Conservation (phyloP, 2,113 vertebrate genomes). For the Anseranas semipalmata region DNA sequence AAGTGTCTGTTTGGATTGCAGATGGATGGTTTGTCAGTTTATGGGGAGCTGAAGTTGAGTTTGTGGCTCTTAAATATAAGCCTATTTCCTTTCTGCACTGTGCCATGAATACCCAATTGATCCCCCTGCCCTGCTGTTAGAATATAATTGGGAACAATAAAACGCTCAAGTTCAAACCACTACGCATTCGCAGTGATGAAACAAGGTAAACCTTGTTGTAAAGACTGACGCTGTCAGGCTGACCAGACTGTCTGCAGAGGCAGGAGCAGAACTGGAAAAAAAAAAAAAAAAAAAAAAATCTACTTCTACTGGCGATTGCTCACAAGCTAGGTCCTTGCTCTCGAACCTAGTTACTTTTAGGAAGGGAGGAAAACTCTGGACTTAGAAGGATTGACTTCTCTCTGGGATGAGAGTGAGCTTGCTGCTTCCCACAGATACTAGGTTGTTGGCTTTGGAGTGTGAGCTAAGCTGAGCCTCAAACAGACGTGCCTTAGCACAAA, state of each 20-base stretch:
- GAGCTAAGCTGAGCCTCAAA: background rate
- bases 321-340: background rate
- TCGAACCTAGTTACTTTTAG: background rate
- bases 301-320: background rate
- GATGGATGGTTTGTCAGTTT: background rate
- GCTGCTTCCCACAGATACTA: background rate
- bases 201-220: background rate
- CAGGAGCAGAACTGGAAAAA: background rate
- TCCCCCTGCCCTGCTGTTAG: background rate
- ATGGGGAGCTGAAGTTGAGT: background rate
- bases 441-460: background rate
- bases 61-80: background rate
- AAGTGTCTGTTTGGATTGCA: background rate
- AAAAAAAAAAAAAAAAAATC: background rate
- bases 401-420: background rate
- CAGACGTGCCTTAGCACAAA: background rate
- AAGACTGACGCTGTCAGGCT: background rate
- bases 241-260: background rate
- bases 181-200: fast-evolving
- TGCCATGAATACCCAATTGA: background rate
- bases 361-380: background rate
- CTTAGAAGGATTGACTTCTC: background rate
- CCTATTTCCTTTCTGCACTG: fast-evolving
- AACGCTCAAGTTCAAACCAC: background rate
- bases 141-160: background rate